Base-by-base conservation (phyloP, 2,113 vertebrate genomes). In the Mesoclemmys tuberculata region DNA sequence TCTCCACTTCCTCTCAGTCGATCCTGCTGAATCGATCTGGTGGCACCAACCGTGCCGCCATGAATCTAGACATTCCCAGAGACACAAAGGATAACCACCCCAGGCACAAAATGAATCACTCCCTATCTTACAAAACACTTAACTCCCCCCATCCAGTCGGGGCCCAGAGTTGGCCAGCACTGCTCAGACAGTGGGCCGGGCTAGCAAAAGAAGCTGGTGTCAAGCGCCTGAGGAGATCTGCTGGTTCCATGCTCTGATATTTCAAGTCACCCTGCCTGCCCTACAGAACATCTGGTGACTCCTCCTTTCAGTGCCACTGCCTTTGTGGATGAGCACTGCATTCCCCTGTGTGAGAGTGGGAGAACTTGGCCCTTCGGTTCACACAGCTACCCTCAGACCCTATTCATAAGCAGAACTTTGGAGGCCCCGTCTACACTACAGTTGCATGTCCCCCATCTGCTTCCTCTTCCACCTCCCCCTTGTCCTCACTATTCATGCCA, bases 391-490 rank as follows among this genome's bases (percentile, higher is more conserved):
- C 22, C 10, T 46, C 35, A 64, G 61, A 16, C 61, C 61, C 35
- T n/a, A 19, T 68, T 68, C 61, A 77, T 46, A 44, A 27, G 74
- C 74, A 77, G 6, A 44, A 12, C 24, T 26, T 26, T 44, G 38
- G 26, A 58, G 0, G 0, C 26, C 24, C 10, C 27, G 26, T 9
- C 26, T 56, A 56, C 26, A 56, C 10, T 9, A 56, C 24, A 56
- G 8, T 46, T 8, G 46, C 46, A 8, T 46, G 46, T 46, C 46
- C 46, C 46, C 8, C 46, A 46, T 46, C 46, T 8, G 5, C 46
- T 46, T 46, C 46, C 46, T 46, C 46, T 46, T 46, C 46, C 46
- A 46, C 4, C 46, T 46, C 46, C 46, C 46, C 46, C 46, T 5
- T 46, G 46, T 46, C 46, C 46, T 46, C 4, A 8, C 46, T 46